Evolutionary conservation across 2,113 vertebrate species (phyloP).

Genomic region (Dasyurus viverrinus): DNA sequence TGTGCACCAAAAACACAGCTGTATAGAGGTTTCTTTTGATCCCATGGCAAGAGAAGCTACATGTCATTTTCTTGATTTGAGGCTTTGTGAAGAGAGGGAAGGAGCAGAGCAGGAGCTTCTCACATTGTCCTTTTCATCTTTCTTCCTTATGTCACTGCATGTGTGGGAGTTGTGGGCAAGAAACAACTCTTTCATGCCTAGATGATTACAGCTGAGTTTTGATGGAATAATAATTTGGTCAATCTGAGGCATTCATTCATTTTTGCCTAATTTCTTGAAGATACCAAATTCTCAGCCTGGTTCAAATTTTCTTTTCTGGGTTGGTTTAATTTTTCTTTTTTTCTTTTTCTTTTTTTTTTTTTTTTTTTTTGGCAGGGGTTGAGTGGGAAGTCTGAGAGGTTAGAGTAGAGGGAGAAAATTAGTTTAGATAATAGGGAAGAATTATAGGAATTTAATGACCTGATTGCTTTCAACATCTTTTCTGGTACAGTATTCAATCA

Average conservation of each 20-base stretch:
- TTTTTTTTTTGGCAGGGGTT: too few relatives aligned
- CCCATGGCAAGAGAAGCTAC: slow-evolving; percentile 71
- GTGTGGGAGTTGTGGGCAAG: slow-evolving; percentile 53
- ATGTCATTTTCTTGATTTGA: slow-evolving; percentile 75
- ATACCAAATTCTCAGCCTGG: not conserved
- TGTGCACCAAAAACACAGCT: slow-evolving; percentile 74
- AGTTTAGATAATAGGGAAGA: not conserved
- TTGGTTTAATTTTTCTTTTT: not conserved
- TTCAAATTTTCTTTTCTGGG: slow-evolving; percentile 42
- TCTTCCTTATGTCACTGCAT: slow-evolving; percentile 36
- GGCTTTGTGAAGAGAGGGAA: slow-evolving; percentile 62
- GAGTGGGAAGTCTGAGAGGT: too few relatives aligned
- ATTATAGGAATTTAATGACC: slow-evolving; percentile 32
- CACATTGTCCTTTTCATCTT: slow-evolving; percentile 64
- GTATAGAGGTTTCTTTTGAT: slow-evolving; percentile 75
- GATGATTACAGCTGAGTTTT: slow-evolving; percentile 49
- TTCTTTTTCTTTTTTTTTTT: not conserved
- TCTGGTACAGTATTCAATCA: not conserved
- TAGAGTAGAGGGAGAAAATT: not conserved
- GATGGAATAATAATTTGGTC: slow-evolving; percentile 55
- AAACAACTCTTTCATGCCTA: slow-evolving; percentile 31
- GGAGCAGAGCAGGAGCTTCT: slow-evolving; percentile 56
- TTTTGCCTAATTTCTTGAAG: slow-evolving; percentile 14
- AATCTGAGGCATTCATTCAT: slow-evolving; percentile 44
- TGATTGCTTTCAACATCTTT: slow-evolving; percentile 32